phyloP scores from a whole-genome alignment of 2,797 vertebrate species.

The Jordanella pulchra region DNA sequence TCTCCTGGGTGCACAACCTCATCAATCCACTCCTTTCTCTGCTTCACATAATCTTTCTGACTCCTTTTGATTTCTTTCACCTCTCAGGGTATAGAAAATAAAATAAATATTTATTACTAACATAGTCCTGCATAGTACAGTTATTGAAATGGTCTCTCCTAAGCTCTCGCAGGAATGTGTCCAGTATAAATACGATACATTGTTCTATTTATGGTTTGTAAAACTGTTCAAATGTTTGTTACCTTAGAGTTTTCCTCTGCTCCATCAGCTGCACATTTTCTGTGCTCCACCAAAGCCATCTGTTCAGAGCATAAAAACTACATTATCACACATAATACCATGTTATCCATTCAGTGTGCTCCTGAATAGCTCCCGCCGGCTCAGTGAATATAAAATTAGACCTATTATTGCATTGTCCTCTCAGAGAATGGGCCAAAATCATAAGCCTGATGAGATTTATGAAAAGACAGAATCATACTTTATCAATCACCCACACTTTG shows the following conservation, averaged over 20 bases:
- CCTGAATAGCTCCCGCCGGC: conserved; percentile 51
- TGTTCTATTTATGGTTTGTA: conserved; percentile 15
- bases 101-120: conserved; percentile 27
- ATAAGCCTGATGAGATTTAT: conserved; percentile 41
- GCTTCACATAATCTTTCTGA: background rate
- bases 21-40: conserved; percentile 37
- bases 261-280: conserved; percentile 27
- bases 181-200: conserved; percentile 7
- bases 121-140: conserved; percentile 13
- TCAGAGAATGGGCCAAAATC: conserved; percentile 42
- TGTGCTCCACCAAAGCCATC: conserved; percentile 44
- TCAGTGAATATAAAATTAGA: conserved; percentile 47
- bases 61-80: conserved; percentile 23
- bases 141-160: conserved; percentile 15
- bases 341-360: conserved; percentile 49
- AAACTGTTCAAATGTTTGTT: conserved; percentile 16
- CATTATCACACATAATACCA: conserved; percentile 54
- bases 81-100: conserved; percentile 15
- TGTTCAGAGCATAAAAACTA: conserved; percentile 51
- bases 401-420: conserved; percentile 39
- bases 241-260: background rate
- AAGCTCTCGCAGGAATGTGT: conserved; percentile 15
- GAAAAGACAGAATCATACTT: conserved; percentile 42
- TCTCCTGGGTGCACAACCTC: conserved; percentile 50
- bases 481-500: conserved; percentile 35